These are phyloP conservation scores for Mycalesis mineus DNA, from an alignment of 2,888 invertebrate species.

Conservation along the genomic window DNA sequence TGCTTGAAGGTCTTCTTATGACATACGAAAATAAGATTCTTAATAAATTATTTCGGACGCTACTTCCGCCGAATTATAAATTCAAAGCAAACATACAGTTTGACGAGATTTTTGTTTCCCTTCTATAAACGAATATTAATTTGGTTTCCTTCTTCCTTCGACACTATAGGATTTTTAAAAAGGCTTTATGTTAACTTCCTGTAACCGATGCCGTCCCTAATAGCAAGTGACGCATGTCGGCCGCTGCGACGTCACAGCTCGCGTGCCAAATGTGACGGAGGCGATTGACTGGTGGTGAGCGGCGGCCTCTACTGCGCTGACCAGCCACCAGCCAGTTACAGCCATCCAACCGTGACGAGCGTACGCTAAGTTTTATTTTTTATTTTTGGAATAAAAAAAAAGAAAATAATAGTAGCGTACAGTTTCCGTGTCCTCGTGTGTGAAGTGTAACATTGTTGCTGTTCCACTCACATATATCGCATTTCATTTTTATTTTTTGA, in stretches of 20 bases:
- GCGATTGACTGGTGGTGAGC: constrained; percentile 4
- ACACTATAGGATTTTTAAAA: not conserved
- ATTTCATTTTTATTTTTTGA: not conserved
- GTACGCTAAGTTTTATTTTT: constrained; percentile 21
- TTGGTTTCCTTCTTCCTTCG: not conserved
- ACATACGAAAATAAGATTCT: too few species aligned
- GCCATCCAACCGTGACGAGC: constrained; percentile 15
- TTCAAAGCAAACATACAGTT: not conserved
- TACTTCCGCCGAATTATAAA: not conserved
- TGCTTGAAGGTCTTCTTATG: too few species aligned
- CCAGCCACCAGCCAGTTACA: constrained; percentile 16
- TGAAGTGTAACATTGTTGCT: not conserved
- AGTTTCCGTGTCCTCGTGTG: not conserved
- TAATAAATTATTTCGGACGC: not conserved
- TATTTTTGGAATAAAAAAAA: not conserved
- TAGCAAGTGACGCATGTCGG: constrained; percentile 33
- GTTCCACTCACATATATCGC: not conserved
- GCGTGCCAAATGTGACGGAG: constrained; percentile 21
- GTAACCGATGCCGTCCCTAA: constrained; percentile 21
- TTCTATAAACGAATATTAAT: not conserved
- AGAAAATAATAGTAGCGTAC: constrained; percentile 12
- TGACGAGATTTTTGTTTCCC: not conserved
- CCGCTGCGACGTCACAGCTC: constrained; percentile 42
- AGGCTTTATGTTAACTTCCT: not conserved
- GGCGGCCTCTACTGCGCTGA: not conserved